Evolutionary conservation across 2,888 invertebrate genomes (phyloP), one percentile per base, ranked within the genome.

Genomic region (Calephelis perditalis): DNA sequence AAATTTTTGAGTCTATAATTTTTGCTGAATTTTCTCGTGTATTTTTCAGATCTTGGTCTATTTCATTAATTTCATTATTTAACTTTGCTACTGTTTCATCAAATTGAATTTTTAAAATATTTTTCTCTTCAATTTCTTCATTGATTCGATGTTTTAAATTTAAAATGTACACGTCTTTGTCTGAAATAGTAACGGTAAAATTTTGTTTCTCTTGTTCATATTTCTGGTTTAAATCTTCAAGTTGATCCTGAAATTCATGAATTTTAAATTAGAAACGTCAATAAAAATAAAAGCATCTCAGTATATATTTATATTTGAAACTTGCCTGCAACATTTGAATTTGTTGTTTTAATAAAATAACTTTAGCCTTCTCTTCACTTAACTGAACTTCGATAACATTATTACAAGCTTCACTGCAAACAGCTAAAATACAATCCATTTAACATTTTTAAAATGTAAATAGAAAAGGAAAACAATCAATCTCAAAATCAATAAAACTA

Each of bases 301-400:
- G n/a, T 35, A 61, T 43, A 49, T 15, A 46, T 49, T 8, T 3
- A 37, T 40, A 45, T 44, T 58, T 52, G 58, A 43, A 7, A 63
- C 63, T 67, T 74, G 82, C 89, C 81, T 87, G 83, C 64, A 87
- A 75, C 59, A 62, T 63, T 66, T 83, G 74, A 56, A 89, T 77
- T 66, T 88, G 82, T 65, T 82, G 79, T 69, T 79, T 76, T 0
- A 89, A 73, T 26, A 75, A 68, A 8, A 77, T 78, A 58, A 82
- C 80, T 66, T 84, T 88, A 7, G 86, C 85, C 65, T 82, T 76
- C 65, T 90, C 90, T 66, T 90, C 90, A 7, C 76, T 75, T 7
- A 90, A 71, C 63, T 90, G 90, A 2, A 90, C 87, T 68, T 90
- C 90, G 7, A 90, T 77, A 5, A 90, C 84, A 70, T 87, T 87